Percentiles rank a stretch among this genome's conserved stretches.
Conservation (phyloP, 2,797 vertebrate genomes). For the Leptoclinus maculatus region DNA sequence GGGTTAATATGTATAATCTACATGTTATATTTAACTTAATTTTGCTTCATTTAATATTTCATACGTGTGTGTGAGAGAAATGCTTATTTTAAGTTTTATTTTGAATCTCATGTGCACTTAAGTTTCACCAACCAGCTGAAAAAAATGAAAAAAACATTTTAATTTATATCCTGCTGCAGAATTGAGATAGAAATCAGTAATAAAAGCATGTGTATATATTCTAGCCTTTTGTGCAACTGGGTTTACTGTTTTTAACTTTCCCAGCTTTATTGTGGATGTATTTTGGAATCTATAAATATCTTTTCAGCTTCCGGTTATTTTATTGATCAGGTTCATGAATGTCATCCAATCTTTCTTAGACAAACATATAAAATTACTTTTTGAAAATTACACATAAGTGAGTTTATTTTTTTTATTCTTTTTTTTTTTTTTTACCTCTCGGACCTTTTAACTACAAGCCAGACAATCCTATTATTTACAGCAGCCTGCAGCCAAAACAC, state of each 20-base stretch:
- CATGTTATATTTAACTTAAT: slow-evolving; percentile 87
- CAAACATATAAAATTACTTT: slow-evolving; percentile 66
- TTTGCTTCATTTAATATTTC: slow-evolving; percentile 36
- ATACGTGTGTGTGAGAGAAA: slow-evolving; percentile 19
- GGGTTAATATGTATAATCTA: slow-evolving; percentile 69
- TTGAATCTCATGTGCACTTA: neutral
- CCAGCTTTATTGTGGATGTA: slow-evolving; percentile 23
- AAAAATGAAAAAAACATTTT: neutral
- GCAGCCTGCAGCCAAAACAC: slow-evolving; percentile 64
- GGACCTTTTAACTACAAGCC: slow-evolving; percentile 63
- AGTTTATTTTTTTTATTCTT: slow-evolving; percentile 43
- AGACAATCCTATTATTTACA: slow-evolving; percentile 76
- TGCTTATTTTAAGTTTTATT: slow-evolving; percentile 36
- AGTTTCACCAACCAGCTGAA: slow-evolving; percentile 31
- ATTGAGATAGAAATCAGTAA: slow-evolving; percentile 29
- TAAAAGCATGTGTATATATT: slow-evolving; percentile 22
- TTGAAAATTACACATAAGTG: slow-evolving; percentile 57
- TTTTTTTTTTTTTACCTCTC: slow-evolving; percentile 23
- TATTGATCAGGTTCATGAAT: slow-evolving; percentile 20
- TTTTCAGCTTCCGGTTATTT: slow-evolving; percentile 33
- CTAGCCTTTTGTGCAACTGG: slow-evolving; percentile 4
- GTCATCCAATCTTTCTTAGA: slow-evolving; percentile 44
- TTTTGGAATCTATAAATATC: slow-evolving; percentile 53
- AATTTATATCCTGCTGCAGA: slow-evolving; percentile 38
- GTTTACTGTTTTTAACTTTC: slow-evolving; percentile 5